Evolutionary conservation across 2,113 vertebrate species (phyloP), one percentile per base, ranked within the genome.

Genomic region (Dicaeum eximium): DNA sequence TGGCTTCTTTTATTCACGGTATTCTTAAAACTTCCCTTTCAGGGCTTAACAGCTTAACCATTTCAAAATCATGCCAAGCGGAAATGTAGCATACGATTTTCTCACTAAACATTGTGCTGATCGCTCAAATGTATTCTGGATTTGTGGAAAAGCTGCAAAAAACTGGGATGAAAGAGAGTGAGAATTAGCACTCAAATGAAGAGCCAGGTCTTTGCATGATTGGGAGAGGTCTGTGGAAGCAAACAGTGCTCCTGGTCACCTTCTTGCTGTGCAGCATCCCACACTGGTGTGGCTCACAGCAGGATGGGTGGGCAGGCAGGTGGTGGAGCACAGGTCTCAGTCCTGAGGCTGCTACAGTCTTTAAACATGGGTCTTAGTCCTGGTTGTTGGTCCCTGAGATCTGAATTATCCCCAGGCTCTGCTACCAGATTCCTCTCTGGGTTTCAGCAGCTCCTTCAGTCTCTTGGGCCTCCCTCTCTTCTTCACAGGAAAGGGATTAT

Each of bases 21-120:
- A 74, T 96, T 96, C 97, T 95, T 97, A 94, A 96, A 96, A 95
- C 79, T 96, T 95, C 85, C 77, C 83, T 95, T 96, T 95, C 95
- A 94, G 88, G 92, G 94, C 90, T 95, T 96, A 97, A 81, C 93
- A 91, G 95, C 94, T 95, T 95, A 94, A 94, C 96, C 91, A 57
- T 94, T 97, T 95, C 86, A 81, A 97, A 97, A 80, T 95, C 91
- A 70, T 81, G 93, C 95, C 93, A 94, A 97, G 93, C 56, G 82
- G 95, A 96, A 95, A 96, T 57, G 84, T 83, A 83, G 93, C 88
- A 79, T 69, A 84, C 77, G 65, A 87, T 95, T 97, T 95, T 80
- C 88, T 96, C 48, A 6, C 91, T 88, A n/a, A 88, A 88, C 88
- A 92, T 95, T 96, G 93, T 96, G 96, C 93, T 96, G 96, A 96